Evolutionary conservation across 2,113 vertebrate species (phyloP).

Genomic region (Meriones unguiculatus): DNA sequence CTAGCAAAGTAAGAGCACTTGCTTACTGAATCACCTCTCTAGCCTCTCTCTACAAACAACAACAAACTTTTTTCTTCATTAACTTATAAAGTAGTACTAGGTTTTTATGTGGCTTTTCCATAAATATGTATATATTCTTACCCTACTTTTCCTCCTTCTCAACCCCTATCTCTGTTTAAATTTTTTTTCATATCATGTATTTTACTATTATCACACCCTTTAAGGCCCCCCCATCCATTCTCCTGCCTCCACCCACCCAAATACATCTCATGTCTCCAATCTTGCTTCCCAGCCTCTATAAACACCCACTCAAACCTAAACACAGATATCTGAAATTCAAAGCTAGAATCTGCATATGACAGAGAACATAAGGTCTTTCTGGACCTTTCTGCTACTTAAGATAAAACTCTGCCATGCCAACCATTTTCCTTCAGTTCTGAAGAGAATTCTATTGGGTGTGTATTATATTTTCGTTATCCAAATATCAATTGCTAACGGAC

Average conservation of each 20-base stretch:
- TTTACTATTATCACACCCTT: background rate
- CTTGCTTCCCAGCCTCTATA: background rate
- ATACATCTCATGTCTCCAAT: background rate
- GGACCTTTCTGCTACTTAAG: background rate
- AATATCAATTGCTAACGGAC: background rate
- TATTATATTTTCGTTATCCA: background rate
- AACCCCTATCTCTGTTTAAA: background rate
- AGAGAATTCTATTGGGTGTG: background rate
- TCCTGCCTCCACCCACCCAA: background rate
- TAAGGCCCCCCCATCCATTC: background rate
- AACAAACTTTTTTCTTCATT: background rate
- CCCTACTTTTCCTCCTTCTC: background rate
- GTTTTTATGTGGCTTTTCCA: background rate
- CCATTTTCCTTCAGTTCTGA: background rate
- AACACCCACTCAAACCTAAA: background rate
- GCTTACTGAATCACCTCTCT: background rate
- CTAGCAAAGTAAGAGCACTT: background rate
- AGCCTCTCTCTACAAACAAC: background rate
- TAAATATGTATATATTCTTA: background rate
- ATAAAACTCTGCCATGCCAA: background rate
- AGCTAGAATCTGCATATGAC: background rate
- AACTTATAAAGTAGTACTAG: background rate
- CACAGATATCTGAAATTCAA: background rate
- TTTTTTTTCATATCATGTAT: background rate
- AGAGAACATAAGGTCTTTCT: background rate